Base-by-base conservation (phyloP, 37 sponge, comb jelly and placozoan genomes). In the Lycopodina hypogea region DNA sequence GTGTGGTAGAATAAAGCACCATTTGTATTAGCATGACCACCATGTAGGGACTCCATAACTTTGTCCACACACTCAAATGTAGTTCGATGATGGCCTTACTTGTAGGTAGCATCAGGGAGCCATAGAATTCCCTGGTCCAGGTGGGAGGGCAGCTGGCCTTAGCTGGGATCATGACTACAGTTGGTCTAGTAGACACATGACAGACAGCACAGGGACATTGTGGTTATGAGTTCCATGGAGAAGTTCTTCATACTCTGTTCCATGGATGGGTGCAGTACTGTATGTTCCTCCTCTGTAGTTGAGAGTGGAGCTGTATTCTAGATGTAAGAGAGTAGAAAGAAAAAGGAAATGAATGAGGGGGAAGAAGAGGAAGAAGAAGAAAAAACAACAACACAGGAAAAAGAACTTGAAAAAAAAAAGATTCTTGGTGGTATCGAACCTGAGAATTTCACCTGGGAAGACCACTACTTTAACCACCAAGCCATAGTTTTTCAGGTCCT, bases 121-220 rank as follows among this genome's bases (percentile, higher is more conserved):
- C 80, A 68, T 80, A 80, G 41, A 69, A 80, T 58, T 80, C 80
- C 36, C 80, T 69, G 41, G 70, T 80, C 80, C 80, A 80, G 37
- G 58, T 41, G 14, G 38, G 37, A 21, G 80, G 80, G 48, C 48
- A 45, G 48, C 48, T 45, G 48, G 9, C 48, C 58, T 80, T 80
- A 28, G 80, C 80, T 80, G 80, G 80, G 42, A 80, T 56, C 80
- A 69, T 80, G 58, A 69, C 17, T 26, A 69, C 71, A 24, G 56
- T 52, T 23, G 80, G 21, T 40, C 71, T 42, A 15, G 35, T 65
- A 22, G 80, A 69, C 15, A 56, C 71, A 53, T 69, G 22, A 52
- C 80, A 80, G 3, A 80, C 80, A 39, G 80, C 80, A 80, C 80
- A 69, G 80, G 80, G 19, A 78, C 69, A 48, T 78, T 68, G 42